Conservation (phyloP, 2,797 vertebrate species). For the Eulemur rubriventer region DNA sequence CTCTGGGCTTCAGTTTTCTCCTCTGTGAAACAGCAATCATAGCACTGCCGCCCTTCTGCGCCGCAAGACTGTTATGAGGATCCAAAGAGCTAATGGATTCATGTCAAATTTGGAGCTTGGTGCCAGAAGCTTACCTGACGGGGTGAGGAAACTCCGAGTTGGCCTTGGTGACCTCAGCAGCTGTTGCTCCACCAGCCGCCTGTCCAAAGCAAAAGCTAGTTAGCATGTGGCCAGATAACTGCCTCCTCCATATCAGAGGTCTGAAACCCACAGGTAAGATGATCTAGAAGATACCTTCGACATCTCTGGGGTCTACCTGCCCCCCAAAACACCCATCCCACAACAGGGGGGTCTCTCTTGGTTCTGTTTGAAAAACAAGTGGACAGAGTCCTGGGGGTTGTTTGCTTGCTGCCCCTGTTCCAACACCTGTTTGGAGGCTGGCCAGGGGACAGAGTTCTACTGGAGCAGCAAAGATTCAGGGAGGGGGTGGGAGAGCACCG, state of each 20-base stretch:
- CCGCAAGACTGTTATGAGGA: background rate
- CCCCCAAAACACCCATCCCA: too few relatives aligned
- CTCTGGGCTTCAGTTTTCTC: slow-evolving; percentile 5
- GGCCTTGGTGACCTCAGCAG: slow-evolving; percentile 79
- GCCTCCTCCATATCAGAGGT: background rate
- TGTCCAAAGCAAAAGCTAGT: slow-evolving; percentile 79
- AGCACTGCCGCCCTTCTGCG: background rate
- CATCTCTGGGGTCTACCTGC: background rate
- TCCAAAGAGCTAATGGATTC: background rate
- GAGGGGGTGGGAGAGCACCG: background rate
- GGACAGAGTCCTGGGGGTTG: background rate
- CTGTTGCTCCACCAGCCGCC: slow-evolving; percentile 75
- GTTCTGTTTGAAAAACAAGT: slow-evolving; percentile 51
- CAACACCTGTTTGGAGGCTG: slow-evolving; percentile 39
- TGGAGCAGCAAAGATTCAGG: background rate
- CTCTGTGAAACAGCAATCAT: background rate
- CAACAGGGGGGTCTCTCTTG: background rate
- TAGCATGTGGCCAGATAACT: slow-evolving; percentile 2
- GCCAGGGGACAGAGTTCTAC: slow-evolving; percentile 51
- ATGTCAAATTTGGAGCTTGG: background rate
- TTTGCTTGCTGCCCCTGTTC: slow-evolving; percentile 20
- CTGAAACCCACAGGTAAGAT: background rate
- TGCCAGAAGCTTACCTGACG: slow-evolving; percentile 87
- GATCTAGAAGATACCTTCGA: slow-evolving; percentile 45
- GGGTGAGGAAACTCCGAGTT: slow-evolving; percentile 88